Percentiles rank a stretch among this genome's conserved stretches.
Evolutionary conservation across 2,797 vertebrate genomes (phyloP).

Genomic region (Dromococcyx pavoninus): DNA sequence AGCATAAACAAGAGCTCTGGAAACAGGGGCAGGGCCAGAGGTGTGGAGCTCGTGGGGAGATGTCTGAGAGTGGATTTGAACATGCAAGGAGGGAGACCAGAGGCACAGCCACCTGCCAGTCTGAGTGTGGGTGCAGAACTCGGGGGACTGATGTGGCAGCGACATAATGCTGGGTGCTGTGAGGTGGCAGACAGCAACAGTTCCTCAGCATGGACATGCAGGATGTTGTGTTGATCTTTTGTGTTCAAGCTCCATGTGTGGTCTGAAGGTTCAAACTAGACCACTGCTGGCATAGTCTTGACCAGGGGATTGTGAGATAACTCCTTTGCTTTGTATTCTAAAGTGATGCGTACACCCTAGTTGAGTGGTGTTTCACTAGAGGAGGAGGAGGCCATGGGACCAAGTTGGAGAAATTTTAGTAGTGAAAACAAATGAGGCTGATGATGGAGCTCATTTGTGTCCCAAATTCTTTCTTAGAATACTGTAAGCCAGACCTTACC

Average conservation of each 20-base stretch:
- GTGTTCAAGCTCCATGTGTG: background rate
- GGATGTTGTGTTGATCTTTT: accelerated
- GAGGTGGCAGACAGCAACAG: background rate
- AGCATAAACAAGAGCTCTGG: background rate
- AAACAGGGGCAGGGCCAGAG: background rate
- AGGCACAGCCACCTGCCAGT: background rate
- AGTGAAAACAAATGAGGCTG: slow-evolving; percentile 42
- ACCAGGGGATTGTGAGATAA: background rate
- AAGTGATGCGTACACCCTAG: background rate
- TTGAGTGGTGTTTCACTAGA: background rate
- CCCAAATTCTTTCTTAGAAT: slow-evolving; percentile 10
- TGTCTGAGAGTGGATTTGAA: background rate
- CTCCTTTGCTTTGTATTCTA: background rate
- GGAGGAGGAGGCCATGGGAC: background rate
- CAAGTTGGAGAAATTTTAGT: background rate
- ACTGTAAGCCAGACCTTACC: background rate
- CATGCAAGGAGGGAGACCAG: background rate
- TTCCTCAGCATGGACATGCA: background rate
- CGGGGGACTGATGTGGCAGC: background rate
- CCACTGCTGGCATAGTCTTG: background rate
- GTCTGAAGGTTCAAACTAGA: background rate
- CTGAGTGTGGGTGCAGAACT: background rate
- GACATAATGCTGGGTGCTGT: background rate
- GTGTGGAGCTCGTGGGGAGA: background rate
- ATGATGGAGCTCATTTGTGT: background rate